Conservation (phyloP, 2,113 vertebrate genomes). For the Plectropomus leopardus region DNA sequence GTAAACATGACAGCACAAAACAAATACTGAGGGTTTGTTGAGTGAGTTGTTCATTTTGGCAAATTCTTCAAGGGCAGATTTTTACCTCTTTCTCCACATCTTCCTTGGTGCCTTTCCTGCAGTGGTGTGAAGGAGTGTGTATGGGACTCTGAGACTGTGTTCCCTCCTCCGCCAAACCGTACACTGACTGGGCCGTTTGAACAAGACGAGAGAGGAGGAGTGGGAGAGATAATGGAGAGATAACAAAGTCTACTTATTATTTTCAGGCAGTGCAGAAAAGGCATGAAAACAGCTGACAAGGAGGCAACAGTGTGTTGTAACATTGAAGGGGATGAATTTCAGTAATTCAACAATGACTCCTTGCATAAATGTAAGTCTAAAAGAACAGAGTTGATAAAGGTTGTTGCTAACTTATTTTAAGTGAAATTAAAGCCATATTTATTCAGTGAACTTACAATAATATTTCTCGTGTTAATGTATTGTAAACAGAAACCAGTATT, state of each 20-base stretch:
- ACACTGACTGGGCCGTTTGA: conserved; percentile 89
- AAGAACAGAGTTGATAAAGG: background rate
- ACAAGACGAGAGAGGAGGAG: conserved; percentile 1
- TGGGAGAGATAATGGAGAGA: background rate
- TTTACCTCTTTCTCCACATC: conserved; percentile 94
- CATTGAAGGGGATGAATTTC: background rate
- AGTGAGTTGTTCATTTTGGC: conserved; percentile 1
- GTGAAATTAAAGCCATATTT: background rate
- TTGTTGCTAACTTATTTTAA: background rate
- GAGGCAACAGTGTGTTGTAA: background rate
- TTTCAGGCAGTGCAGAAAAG: background rate
- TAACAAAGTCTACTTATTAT: background rate
- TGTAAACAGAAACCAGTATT: background rate
- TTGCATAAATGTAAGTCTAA: background rate
- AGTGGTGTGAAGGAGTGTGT: conserved; percentile 88
- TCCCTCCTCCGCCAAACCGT: conserved; percentile 93
- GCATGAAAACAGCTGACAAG: background rate
- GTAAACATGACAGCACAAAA: background rate
- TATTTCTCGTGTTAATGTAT: background rate
- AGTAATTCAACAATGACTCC: background rate
- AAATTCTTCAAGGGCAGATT: background rate
- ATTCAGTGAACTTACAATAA: background rate
- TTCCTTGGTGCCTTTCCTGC: conserved; percentile 94
- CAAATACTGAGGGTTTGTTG: background rate
- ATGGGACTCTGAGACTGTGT: conserved; percentile 91